phyloP scores from a whole-genome alignment of 1,140 invertebrate genomes.

The Batillaria attramentaria region DNA sequence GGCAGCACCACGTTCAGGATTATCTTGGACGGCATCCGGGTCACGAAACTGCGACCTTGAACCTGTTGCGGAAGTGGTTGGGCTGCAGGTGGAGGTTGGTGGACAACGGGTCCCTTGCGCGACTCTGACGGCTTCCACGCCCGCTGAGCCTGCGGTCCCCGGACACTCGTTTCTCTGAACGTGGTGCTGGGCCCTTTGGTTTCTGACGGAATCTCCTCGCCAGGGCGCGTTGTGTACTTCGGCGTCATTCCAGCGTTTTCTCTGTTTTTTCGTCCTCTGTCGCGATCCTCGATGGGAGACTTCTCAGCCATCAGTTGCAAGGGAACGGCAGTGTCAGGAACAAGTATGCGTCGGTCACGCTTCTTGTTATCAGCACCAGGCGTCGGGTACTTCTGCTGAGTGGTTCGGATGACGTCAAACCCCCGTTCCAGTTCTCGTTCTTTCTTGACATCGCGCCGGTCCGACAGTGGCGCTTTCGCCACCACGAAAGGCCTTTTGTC shows the following conservation, averaged over 20 bases:
- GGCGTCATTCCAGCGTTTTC: not conserved
- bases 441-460: not conserved
- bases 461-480: constrained; percentile 9
- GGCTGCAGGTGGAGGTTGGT: no score
- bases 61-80: no score
- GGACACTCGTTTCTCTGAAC: no score
- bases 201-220: not conserved
- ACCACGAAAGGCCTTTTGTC: not conserved
- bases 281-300: not conserved
- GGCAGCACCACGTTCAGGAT: constrained; percentile 15
- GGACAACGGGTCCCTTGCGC: no score
- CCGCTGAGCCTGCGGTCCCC: no score
- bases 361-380: not conserved
- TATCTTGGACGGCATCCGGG: constrained; percentile 1
- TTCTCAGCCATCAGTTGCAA: not conserved
- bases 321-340: not conserved
- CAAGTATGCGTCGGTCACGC: no score
- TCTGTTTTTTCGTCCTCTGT: not conserved
- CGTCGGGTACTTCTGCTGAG: not conserved
- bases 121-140: no score
- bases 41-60: not conserved
- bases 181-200: not conserved
- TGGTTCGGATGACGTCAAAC: not conserved
- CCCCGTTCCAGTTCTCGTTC: not conserved
- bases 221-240: not conserved